Evolutionary conservation across 2,888 invertebrate species (phyloP), one percentile per base, ranked within the genome.

Genomic region (Dynastes hyllus): DNA sequence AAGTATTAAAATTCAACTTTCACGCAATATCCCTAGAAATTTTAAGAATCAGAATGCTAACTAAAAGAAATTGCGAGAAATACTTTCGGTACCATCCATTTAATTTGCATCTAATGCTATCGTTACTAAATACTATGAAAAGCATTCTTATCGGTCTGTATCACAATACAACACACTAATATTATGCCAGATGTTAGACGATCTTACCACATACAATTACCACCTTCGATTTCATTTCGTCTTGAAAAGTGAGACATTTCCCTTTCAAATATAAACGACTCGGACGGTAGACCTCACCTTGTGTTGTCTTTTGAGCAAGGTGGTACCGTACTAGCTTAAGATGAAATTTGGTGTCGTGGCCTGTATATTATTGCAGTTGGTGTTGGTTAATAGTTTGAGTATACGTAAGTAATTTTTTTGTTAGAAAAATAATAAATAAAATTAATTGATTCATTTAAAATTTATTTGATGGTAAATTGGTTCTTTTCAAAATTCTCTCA

Each of bases 331-430:
- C 3, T 11, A 22, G 9, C 53, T 29, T 55, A 75, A 40, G 40
- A 69, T 70, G 79, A 76, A 76, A 32, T 76, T 76, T 9, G n/a
- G 67, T 66, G 32, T 67, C 22, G 50, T 76, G 29, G 16, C 27
- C 40, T 66, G 79, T 70, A 61, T 76, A 53, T 76, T 67, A 11
- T 51, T 79, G 11, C 76, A 79, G 53, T 22, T 79, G 51, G 76
- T 66, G 29, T 61, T 79, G 9, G 63, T 58, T 45, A 69, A 63
- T 16, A 27, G 69, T 51, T 67, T 79, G 32, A 76, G 76, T 40
- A 79, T 79, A 29, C 79, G 79, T 79, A 63, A 79, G 79, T 76
- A 37, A 29, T 58, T 16, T 67, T 70, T 22, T 16, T 45, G 6
- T 45, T 45, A 45, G 40, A n/a, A 32, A 67, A 67, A 29, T 11